phyloP scores from a whole-genome alignment of 2,888 invertebrate genomes.

The Chalcosyrphus nemorum region DNA sequence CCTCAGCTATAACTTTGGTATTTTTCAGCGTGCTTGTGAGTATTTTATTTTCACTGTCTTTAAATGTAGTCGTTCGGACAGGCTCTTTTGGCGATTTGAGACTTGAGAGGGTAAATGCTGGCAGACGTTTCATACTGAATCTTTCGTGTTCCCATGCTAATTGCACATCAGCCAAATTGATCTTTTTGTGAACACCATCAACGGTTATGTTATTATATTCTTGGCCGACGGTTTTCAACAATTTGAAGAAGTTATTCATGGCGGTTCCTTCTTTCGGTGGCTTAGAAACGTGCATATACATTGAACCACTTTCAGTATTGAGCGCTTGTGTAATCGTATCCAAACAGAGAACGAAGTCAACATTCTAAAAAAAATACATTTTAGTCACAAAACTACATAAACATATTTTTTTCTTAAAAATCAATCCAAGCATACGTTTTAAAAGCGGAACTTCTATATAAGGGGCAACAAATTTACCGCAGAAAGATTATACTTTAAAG shows the following conservation, averaged over 20 bases:
- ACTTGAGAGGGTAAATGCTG: constrained; percentile 95
- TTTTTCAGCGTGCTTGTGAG: constrained; percentile 82
- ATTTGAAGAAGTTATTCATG: constrained; percentile 86
- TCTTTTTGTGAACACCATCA: constrained; percentile 95
- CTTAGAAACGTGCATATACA: constrained; percentile 97
- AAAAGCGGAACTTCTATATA: too few relatives aligned
- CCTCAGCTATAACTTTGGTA: constrained; percentile 90
- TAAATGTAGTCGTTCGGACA: constrained; percentile 79
- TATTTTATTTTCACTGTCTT: constrained; percentile 76
- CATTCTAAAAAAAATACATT: constrained; percentile 89
- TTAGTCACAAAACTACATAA: too few relatives aligned
- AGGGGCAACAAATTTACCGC: too few relatives aligned
- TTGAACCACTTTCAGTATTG: constrained; percentile 74
- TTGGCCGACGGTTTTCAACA: constrained; percentile 85
- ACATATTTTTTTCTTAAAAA: not conserved
- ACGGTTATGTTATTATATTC: constrained; percentile 83
- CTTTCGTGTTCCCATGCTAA: constrained; percentile 99
- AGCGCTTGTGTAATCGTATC: constrained; percentile 89
- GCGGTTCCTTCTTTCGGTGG: constrained; percentile 94
- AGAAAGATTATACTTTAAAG: too few relatives aligned
- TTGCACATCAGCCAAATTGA: constrained; percentile 95
- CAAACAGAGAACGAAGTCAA: constrained; percentile 94
- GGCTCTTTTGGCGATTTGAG: constrained; percentile 83
- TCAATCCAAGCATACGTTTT: not conserved
- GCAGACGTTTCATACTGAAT: constrained; percentile 94